Evolutionary conservation across 2,888 invertebrate species (phyloP), one percentile per base, ranked within the genome.

Genomic region (Nomada ruficornis): DNA sequence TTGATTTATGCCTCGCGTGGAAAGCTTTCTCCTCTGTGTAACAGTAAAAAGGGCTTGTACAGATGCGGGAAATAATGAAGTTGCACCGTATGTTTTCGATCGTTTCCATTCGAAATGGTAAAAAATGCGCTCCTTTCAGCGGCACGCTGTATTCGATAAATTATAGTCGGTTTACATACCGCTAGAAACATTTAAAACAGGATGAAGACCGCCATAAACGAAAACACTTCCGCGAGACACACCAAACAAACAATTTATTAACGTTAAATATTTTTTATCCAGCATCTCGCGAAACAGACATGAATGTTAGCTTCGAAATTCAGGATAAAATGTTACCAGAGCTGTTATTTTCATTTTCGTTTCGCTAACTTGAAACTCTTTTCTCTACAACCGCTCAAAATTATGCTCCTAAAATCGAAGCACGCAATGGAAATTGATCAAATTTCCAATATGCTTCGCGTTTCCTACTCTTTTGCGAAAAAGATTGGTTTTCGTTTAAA

Each of bases 31-130:
- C 15, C 15, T n/a, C 60, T n/a, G 15, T 26, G n/a, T 54, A 64
- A 57, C 47, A 36, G n/a, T 36, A 20, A 23, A 47, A 63, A 57
- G 15, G 29, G 44, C 57, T 18, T n/a, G 44, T n/a, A 60, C 47
- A 42, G 52, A 54, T 9, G 65, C 54, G 18, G 26, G 60, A 70
- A 65, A 60, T 77, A 80, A 80, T 80, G 70, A 80, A 80, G 70
- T 60, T 65, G 79, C 79, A 15, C 70, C 79, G 65, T 64, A 47
- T 80, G 79, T 77, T 80, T 11, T n/a, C 77, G 79, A 77, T 70
- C 77, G 79, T 50, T 26, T 18, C 29, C 59, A 63, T 15, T 23
- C 18, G 26, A 47, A 70, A 65, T 52, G 77, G 65, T 78, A 71
- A 80, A 78, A 80, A 71, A 71, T 62, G 54, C 20, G 54, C 57